Base-by-base conservation (phyloP, 1,140 invertebrate genomes). In the Zaprionus ornatus region DNA sequence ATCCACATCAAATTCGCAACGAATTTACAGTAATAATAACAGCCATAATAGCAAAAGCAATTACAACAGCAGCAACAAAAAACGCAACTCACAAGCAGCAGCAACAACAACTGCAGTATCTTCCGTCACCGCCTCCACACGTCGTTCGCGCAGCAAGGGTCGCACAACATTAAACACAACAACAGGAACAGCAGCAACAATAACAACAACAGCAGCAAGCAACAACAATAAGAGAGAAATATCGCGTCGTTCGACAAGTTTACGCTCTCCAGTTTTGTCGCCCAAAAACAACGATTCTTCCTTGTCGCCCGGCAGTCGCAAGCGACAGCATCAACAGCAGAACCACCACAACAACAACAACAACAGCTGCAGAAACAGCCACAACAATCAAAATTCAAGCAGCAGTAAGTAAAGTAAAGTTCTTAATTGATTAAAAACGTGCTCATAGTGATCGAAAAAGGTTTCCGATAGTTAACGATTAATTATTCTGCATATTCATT, bases 71-170 rank as follows among this genome's bases (percentile, higher is more conserved):
- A 69, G 29, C 59, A 19, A 48, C 57, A 71, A 77, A 19, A 82
- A 73, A 63, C 72, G 78, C 17, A 76, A 66, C 45, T 35, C 60
- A 71, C n/a, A 45, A 68, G 63, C 54, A 62, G n/a, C 61, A 57
- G 55, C 57, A 56, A 45, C 56, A 70, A 50, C 48, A 57, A 23
- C 54, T 60, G 35, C 48, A 27, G 37, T 71, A 27, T 57, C 68
- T 21, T 27, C 59, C 66, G 59, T 27, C 29, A 42, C 42, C 19
- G 32, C 66, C 59, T 52, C 65, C 67, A 23, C 45, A 48, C 72
- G 66, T 77, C 82, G 80, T 40, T 82, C 87, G n/a, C 77, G 72
- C 23, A 90, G 82, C 61, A 80, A 91, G 64, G 78, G 82, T 52
- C 79, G 74, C 37, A 69, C 35, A 50, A 63, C 45, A 50, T 15